Conservation (phyloP, 1,140 invertebrate species). For the Agrilus planipennis region DNA sequence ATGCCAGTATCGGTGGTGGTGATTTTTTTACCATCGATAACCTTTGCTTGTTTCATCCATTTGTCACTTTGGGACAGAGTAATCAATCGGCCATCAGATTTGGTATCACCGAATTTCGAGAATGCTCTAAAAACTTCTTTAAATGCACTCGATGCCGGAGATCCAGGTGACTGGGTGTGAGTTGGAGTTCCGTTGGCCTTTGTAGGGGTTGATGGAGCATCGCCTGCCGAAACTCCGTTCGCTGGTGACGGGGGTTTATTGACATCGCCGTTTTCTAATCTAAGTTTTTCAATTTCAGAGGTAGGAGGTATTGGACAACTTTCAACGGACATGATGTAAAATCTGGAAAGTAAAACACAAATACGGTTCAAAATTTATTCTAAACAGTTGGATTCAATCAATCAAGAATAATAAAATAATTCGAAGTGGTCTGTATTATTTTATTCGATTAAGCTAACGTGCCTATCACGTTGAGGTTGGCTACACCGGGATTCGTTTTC, state of each 20-base stretch:
- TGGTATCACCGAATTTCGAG: constrained; percentile 56
- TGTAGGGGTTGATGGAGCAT: constrained; percentile 5
- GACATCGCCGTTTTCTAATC: constrained; percentile 23
- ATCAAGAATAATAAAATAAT: no score
- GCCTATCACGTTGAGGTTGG: no score
- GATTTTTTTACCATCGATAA: constrained; percentile 56
- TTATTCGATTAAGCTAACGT: no score
- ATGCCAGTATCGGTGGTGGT: constrained; percentile 60
- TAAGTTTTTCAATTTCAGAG: constrained; percentile 21
- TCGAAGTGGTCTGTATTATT: no score
- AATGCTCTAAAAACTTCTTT: constrained; percentile 40
- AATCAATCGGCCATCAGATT: constrained; percentile 52
- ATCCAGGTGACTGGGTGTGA: neutral
- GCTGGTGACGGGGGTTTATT: constrained; percentile 7
- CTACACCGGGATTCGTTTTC: no score
- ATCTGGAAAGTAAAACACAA: no score
- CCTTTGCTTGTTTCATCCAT: constrained; percentile 66
- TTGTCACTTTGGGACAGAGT: constrained; percentile 59
- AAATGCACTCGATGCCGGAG: constrained; percentile 13
- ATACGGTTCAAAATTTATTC: no score
- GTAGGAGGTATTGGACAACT: constrained; percentile 13
- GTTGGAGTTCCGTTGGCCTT: neutral
- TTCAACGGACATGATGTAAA: constrained; percentile 14
- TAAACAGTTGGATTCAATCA: no score
- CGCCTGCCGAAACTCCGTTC: no score